These are phyloP conservation scores for Drosophila nigromelanica DNA, from an alignment of 1,140 invertebrate genomes.

Conservation along the genomic window DNA sequence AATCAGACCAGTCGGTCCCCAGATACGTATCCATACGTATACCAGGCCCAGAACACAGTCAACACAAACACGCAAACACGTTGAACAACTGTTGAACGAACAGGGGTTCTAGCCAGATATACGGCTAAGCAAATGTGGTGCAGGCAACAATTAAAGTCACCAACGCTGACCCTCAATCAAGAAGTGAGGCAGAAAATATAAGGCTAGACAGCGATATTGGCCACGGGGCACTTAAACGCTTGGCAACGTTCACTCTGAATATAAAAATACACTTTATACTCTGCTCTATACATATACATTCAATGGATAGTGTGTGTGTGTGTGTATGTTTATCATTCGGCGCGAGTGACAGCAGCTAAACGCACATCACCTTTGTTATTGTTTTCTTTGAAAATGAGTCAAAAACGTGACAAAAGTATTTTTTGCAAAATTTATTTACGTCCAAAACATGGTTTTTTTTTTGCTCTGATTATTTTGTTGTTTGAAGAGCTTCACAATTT, in stretches of 20 bases:
- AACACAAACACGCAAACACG: slow-evolving; percentile 19
- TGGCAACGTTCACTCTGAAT: slow-evolving; percentile 42
- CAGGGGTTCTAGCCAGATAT: neutral
- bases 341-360: slow-evolving; percentile 19
- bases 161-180: slow-evolving; percentile 47
- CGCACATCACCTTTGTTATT: slow-evolving; percentile 28
- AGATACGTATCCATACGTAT: too few relatives aligned
- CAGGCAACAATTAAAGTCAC: slow-evolving; percentile 18
- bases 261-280: slow-evolving; percentile 37
- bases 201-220: slow-evolving; percentile 2
- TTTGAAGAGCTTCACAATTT: slow-evolving; percentile 1
- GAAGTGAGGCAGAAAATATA: slow-evolving; percentile 28
- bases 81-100: slow-evolving; percentile 26
- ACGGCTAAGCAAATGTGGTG: slow-evolving; percentile 1
- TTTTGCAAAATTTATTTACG: slow-evolving; percentile 59
- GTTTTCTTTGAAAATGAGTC: slow-evolving; percentile 49
- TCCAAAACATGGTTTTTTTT: slow-evolving; percentile 17
- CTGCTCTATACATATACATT: slow-evolving; percentile 4
- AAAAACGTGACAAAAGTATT: slow-evolving; percentile 73
- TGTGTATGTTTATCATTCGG: slow-evolving; percentile 35
- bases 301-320: slow-evolving; percentile 12
- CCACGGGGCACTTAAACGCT: slow-evolving; percentile 18
- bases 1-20: slow-evolving; percentile 14
- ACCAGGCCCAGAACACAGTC: neutral
- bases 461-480: neutral